A percentile compares a stretch with the other conserved stretches of the same genome.
These are phyloP conservation scores for Creontiades dilutus DNA, from an alignment of 2,888 invertebrate genomes.

Conservation along the genomic window DNA sequence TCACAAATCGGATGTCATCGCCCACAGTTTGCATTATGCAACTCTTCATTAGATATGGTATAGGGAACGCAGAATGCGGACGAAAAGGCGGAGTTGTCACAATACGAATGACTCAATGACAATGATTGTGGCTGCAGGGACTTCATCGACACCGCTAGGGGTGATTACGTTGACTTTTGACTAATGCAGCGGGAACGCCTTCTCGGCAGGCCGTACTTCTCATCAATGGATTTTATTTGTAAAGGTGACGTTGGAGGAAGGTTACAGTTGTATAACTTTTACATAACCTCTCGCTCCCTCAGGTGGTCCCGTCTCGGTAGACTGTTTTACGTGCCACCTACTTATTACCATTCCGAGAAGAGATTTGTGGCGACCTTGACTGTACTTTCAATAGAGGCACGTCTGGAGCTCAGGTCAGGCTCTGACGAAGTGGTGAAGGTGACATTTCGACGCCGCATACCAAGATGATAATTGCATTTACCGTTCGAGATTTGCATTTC, in stretches of 20 bases:
- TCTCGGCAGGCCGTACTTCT: neutral
- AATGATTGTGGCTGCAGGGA: slow-evolving; percentile 17
- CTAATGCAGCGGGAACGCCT: slow-evolving; percentile 29
- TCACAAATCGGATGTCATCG: neutral
- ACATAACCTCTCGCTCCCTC: slow-evolving; percentile 46
- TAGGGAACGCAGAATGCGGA: neutral
- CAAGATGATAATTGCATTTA: neutral
- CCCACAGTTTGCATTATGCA: neutral
- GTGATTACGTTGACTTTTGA: slow-evolving; percentile 43
- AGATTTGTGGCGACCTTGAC: slow-evolving; percentile 42
- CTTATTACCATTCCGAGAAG: neutral
- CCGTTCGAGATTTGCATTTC: neutral
- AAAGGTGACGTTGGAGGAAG: slow-evolving; percentile 24
- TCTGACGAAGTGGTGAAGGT: neutral
- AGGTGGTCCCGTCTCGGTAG: neutral
- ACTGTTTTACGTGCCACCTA: slow-evolving; percentile 49
- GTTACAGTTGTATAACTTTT: slow-evolving; percentile 44
- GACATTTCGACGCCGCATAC: neutral
- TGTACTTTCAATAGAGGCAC: slow-evolving; percentile 16
- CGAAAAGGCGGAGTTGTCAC: slow-evolving; percentile 26
- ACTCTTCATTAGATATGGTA: neutral
- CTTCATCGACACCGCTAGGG: neutral
- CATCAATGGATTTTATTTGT: slow-evolving; percentile 40
- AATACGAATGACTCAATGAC: slow-evolving; percentile 16
- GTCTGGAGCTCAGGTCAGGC: slow-evolving; percentile 1